Evolutionary conservation across 2,113 vertebrate species (phyloP).

Genomic region (Tauraco erythrolophus): DNA sequence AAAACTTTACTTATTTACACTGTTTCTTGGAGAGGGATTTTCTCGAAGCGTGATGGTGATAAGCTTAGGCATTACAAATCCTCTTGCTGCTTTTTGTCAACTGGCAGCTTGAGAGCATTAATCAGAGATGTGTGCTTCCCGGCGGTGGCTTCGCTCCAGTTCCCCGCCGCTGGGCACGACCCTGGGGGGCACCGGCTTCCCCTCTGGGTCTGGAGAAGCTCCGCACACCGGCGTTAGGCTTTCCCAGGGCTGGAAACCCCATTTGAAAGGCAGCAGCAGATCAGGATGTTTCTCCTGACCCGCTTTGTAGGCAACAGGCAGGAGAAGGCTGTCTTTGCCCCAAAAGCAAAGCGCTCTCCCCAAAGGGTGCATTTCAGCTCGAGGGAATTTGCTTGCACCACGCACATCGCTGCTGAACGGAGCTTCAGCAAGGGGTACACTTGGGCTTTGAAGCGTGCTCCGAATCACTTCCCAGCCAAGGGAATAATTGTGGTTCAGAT

Average conservation of each 20-base stretch:
- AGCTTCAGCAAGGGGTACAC: background rate
- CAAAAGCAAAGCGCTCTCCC: background rate
- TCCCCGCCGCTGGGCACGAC: accelerated
- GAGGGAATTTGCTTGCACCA: background rate
- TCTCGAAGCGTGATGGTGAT: slow-evolving; percentile 42
- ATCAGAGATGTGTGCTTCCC: background rate
- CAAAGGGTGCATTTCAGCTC: background rate
- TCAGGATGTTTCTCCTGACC: background rate
- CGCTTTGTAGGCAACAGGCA: background rate
- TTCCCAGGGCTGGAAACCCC: background rate
- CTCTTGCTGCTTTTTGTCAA: slow-evolving; percentile 57
- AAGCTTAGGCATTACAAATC: slow-evolving; percentile 61
- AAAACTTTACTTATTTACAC: slow-evolving; percentile 71
- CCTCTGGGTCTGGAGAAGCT: background rate
- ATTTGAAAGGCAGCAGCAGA: background rate
- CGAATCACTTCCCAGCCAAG: background rate
- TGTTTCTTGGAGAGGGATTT: slow-evolving; percentile 40
- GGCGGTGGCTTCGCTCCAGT: background rate
- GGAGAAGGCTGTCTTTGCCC: background rate
- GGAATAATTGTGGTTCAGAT: background rate
- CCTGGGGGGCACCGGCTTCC: background rate
- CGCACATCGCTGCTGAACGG: background rate
- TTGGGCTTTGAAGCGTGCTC: background rate
- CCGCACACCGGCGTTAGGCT: background rate
- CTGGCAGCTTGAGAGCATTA: slow-evolving; percentile 28